Percentiles rank a stretch among this genome's conserved stretches.
Evolutionary conservation across 2,888 invertebrate species (phyloP).

Genomic region (Conistra vaccinii): DNA sequence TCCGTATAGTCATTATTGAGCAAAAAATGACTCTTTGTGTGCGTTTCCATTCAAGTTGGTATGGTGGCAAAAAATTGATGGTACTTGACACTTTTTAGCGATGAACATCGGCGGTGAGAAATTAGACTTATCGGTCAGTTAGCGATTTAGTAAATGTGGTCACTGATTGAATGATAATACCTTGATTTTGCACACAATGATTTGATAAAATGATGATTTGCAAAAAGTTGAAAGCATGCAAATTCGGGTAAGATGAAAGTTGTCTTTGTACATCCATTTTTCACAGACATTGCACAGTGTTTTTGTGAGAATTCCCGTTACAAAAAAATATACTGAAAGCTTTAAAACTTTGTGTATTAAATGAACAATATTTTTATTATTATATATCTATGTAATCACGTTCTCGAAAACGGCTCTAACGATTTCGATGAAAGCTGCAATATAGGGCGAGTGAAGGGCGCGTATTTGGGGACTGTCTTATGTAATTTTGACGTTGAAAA

Average conservation of each 20-base stretch:
- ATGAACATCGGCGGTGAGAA: conserved; percentile 29
- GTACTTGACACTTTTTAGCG: conserved; percentile 59
- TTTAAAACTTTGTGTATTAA: not conserved
- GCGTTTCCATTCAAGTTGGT: conserved; percentile 56
- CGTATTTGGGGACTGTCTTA: too few species aligned
- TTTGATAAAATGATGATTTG: conserved; percentile 28
- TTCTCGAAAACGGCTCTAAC: too few species aligned
- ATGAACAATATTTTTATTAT: too few species aligned
- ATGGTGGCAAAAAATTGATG: conserved; percentile 42
- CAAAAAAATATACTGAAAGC: not conserved
- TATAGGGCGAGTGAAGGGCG: too few species aligned
- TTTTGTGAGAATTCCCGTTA: conserved; percentile 12
- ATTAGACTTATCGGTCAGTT: conserved; percentile 62
- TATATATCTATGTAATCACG: too few species aligned
- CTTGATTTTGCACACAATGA: conserved; percentile 51
- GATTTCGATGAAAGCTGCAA: too few species aligned
- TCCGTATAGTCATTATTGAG: conserved; percentile 54
- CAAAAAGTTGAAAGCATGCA: conserved; percentile 47
- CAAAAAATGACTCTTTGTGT: conserved; percentile 56
- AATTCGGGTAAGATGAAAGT: conserved; percentile 35
- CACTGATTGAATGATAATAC: conserved; percentile 52
- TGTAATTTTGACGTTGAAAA: too few species aligned
- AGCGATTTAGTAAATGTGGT: conserved; percentile 23
- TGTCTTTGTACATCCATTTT: conserved; percentile 9
- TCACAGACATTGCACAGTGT: conserved; percentile 15